A percentile compares a stretch with the other conserved stretches of the same genome.
Conservation (phyloP, 2,797 vertebrate species). For the Oryzias dopingdopingensis region DNA sequence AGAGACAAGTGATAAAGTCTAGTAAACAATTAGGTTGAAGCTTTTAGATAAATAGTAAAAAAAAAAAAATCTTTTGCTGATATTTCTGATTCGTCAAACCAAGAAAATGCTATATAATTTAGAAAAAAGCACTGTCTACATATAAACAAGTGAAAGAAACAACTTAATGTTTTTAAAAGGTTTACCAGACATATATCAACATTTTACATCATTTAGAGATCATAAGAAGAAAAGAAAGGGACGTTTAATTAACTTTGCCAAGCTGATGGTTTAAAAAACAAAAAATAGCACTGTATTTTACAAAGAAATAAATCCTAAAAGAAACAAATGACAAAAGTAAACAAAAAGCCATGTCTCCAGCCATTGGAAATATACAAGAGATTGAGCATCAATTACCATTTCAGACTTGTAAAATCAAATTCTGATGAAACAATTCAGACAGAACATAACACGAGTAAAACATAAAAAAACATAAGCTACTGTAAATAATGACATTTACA, state of each 20-base stretch:
- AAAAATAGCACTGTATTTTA: not conserved
- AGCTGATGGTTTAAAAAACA: not conserved
- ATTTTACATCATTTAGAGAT: too few species aligned
- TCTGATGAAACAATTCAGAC: not conserved
- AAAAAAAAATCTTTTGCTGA: too few species aligned
- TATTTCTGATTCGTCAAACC: too few species aligned
- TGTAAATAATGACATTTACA: conserved; percentile 10
- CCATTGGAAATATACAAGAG: conserved; percentile 1
- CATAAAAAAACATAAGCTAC: not conserved
- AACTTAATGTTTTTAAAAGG: too few species aligned
- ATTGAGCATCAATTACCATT: conserved; percentile 2
- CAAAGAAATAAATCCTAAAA: conserved; percentile 14
- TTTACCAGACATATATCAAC: too few species aligned
- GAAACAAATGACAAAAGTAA: conserved; percentile 8
- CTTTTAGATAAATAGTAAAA: too few species aligned
- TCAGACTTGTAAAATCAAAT: conserved; percentile 11
- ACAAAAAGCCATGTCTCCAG: not conserved
- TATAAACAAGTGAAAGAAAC: too few species aligned
- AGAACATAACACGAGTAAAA: not conserved
- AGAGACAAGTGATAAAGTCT: too few species aligned
- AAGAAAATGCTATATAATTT: too few species aligned
- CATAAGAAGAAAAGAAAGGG: too few species aligned
- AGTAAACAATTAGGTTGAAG: too few species aligned
- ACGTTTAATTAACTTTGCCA: not conserved
- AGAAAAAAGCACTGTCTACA: too few species aligned